phyloP scores from a whole-genome alignment of 2,113 vertebrate genomes.

The Equus quagga region DNA sequence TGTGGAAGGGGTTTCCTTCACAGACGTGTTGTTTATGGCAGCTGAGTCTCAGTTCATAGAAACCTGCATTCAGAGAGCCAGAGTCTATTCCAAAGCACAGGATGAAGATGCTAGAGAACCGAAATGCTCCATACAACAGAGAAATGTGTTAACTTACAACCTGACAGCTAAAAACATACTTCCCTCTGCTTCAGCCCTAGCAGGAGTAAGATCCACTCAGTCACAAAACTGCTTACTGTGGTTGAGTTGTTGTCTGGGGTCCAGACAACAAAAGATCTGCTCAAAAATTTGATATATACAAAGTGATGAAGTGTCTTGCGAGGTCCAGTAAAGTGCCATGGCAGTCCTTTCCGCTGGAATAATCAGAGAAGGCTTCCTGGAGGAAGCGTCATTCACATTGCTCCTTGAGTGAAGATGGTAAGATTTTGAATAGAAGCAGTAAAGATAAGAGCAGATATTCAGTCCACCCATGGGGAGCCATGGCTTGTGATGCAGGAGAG shows the following conservation, averaged over 20 bases:
- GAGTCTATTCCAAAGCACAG: not conserved
- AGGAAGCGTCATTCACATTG: not conserved
- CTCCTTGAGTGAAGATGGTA: not conserved
- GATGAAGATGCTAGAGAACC: not conserved
- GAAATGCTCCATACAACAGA: not conserved
- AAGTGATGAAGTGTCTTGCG: not conserved
- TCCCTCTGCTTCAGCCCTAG: not conserved
- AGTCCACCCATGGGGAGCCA: not conserved
- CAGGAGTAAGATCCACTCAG: not conserved
- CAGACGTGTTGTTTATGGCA: not conserved
- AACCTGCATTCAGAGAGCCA: not conserved
- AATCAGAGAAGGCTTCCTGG: not conserved
- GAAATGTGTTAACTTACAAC: not conserved
- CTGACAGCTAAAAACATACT: not conserved
- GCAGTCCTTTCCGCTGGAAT: not conserved
- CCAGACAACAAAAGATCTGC: not conserved
- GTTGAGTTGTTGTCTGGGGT: not conserved
- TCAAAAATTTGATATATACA: not conserved
- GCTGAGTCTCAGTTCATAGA: not conserved
- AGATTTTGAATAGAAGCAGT: not conserved
- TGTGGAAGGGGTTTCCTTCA: not conserved
- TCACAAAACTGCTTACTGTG: not conserved
- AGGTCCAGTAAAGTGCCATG: not conserved
- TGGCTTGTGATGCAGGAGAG: not conserved
- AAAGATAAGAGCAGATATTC: not conserved